phyloP scores from a whole-genome alignment of 2,888 invertebrate species.

The Philereme transversata region DNA sequence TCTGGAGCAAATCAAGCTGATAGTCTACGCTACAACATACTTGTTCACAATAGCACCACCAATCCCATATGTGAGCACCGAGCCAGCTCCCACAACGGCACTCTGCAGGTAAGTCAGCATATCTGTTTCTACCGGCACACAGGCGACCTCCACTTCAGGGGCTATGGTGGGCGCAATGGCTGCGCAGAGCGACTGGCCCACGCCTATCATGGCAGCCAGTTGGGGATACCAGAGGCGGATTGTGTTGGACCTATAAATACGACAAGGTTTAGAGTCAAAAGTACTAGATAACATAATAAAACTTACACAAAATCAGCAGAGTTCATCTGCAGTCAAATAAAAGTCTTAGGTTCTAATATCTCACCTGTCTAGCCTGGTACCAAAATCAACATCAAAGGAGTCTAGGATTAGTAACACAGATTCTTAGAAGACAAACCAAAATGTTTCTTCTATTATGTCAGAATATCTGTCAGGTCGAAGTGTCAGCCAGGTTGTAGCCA shows the following conservation, averaged over 20 bases:
- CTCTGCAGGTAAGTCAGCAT: constrained; percentile 88
- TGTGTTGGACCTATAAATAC: constrained; percentile 87
- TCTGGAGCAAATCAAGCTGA: too few species aligned
- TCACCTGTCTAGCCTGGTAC: too few species aligned
- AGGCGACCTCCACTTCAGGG: constrained; percentile 43
- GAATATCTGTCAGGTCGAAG: too few species aligned
- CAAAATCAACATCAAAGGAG: too few species aligned
- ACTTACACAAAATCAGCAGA: too few species aligned
- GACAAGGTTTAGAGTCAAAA: not conserved
- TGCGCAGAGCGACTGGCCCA: constrained; percentile 62
- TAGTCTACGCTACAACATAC: constrained; percentile 43
- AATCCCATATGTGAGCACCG: constrained; percentile 85
- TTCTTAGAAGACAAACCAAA: too few species aligned
- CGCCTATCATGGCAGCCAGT: constrained; percentile 88
- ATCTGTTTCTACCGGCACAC: constrained; percentile 76
- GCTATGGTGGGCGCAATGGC: constrained; percentile 59
- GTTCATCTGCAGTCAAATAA: too few species aligned
- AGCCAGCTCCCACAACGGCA: constrained; percentile 86
- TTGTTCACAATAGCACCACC: constrained; percentile 73
- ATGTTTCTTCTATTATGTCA: too few species aligned
- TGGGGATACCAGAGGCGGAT: constrained; percentile 94
- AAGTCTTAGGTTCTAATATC: too few species aligned
- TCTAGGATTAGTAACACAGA: too few species aligned
- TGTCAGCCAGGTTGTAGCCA: too few species aligned
- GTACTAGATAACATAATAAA: too few species aligned